Evolutionary conservation across 2,113 vertebrate species (phyloP).

Genomic region (Leiothrix lutea): DNA sequence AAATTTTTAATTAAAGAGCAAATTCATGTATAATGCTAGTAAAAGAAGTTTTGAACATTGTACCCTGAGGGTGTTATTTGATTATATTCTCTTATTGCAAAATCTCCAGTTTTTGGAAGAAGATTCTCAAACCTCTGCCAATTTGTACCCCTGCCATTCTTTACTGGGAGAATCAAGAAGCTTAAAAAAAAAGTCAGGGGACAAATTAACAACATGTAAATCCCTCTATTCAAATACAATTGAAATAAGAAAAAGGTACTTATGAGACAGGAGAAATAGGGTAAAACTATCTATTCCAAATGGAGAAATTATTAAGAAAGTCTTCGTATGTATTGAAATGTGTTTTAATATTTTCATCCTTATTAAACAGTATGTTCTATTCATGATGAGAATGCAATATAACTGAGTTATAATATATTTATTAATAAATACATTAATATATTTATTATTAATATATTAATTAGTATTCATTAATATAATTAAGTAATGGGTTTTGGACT

Average conservation of each 20-base stretch:
- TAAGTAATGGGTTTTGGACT: not conserved
- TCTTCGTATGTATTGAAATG: not conserved
- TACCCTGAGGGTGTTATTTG: slow-evolving; percentile 34
- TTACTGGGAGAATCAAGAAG: slow-evolving; percentile 7
- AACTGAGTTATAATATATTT: not conserved
- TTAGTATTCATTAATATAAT: not conserved
- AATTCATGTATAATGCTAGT: slow-evolving; percentile 45
- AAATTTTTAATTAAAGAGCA: slow-evolving; percentile 69
- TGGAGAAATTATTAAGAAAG: not conserved
- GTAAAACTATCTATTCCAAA: not conserved
- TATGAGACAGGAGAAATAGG: not conserved
- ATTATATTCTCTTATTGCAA: slow-evolving; percentile 21
- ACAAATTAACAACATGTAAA: slow-evolving; percentile 2
- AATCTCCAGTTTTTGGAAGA: slow-evolving; percentile 38
- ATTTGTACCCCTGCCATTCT: slow-evolving; percentile 31
- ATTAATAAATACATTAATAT: not conserved
- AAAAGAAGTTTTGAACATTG: slow-evolving; percentile 49
- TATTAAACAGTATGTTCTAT: not conserved
- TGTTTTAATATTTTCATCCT: not conserved
- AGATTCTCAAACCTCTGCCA: slow-evolving; percentile 15
- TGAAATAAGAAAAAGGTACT: not conserved
- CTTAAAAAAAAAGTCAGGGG: not conserved
- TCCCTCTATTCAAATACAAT: not conserved
- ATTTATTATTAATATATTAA: not conserved
- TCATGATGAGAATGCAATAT: not conserved